Conservation (phyloP, 1,140 invertebrate genomes). For the Brachionus manjavacas region DNA sequence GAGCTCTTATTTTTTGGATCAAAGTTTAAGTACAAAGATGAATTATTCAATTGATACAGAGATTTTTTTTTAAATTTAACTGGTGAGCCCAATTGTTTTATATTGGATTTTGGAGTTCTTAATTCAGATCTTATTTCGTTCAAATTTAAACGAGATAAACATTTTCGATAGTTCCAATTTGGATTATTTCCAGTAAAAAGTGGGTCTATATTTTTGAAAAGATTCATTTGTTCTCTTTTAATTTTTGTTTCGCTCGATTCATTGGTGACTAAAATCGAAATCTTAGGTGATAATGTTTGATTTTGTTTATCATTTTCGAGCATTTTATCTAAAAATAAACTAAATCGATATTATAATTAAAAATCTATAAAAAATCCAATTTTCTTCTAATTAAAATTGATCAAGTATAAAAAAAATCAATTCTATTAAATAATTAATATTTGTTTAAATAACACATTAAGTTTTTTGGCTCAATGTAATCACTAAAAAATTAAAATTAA, state of each 20-base stretch:
- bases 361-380: background rate
- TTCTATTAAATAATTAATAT: background rate
- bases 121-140: background rate
- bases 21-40: background rate
- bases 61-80: background rate
- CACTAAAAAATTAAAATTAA: background rate
- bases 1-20: background rate
- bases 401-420: background rate
- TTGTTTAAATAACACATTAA: background rate
- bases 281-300: background rate
- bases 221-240: background rate
- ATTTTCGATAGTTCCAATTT: background rate
- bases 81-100: background rate
- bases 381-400: background rate
- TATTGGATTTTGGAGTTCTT: background rate
- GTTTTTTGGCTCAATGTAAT: background rate
- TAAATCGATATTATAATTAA: background rate
- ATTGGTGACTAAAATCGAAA: background rate
- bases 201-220: background rate
- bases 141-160: slow-evolving; percentile 16
- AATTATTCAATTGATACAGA: background rate
- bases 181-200: background rate
- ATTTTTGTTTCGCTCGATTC: background rate
- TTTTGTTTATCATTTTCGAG: background rate
- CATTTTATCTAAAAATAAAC: background rate